Conservation (phyloP, 2,113 vertebrate species). For the Diphyllodes magnificus region DNA sequence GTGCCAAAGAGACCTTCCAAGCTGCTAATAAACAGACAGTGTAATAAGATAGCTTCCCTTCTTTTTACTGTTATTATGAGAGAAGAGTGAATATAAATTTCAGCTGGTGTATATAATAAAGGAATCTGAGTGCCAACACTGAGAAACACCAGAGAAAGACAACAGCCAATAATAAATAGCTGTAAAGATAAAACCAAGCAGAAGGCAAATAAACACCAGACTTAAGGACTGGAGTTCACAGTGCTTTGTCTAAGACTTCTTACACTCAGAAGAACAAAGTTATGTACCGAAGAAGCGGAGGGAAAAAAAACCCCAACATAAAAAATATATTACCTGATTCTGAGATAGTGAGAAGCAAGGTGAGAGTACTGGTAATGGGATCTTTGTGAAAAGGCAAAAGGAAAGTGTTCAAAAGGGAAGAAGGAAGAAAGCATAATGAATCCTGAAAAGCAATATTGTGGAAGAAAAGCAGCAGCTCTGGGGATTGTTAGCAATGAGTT, state of each 20-base stretch:
- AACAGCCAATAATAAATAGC: constrained; percentile 4
- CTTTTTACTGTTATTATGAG: constrained; percentile 24
- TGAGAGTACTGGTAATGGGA: background rate
- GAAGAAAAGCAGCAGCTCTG: constrained; percentile 13
- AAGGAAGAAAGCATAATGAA: background rate
- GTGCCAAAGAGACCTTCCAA: background rate
- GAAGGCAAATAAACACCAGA: background rate
- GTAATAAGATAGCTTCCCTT: background rate
- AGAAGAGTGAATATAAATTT: background rate
- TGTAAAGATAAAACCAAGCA: background rate
- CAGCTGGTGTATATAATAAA: background rate
- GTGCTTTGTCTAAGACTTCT: background rate
- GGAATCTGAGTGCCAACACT: background rate
- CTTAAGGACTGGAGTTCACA: background rate
- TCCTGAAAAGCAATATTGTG: background rate
- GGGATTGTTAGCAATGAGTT: constrained; percentile 39
- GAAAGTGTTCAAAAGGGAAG: background rate
- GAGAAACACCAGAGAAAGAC: background rate
- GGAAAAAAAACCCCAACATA: fast-evolving
- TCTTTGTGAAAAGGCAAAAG: background rate
- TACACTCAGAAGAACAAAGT: background rate
- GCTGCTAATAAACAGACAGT: background rate
- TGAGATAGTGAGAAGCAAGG: background rate
- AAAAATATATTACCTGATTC: background rate
- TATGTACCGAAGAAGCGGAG: background rate